Evolutionary conservation across 2,113 vertebrate genomes (phyloP).

Genomic region (Rhagologus leucostigma): DNA sequence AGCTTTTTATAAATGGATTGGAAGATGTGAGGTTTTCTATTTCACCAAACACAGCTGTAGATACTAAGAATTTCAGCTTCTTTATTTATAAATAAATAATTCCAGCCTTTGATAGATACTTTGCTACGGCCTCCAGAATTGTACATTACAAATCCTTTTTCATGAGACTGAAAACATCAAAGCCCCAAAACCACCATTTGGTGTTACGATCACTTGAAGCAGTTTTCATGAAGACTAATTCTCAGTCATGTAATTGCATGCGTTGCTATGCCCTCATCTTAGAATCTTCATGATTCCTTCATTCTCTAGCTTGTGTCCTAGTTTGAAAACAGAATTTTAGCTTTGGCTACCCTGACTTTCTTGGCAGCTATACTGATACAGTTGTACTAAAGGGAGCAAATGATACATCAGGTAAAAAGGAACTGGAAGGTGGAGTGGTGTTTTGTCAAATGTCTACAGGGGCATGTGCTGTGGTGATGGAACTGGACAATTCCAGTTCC

Average conservation of each 20-base stretch:
- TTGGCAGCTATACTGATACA: neutral
- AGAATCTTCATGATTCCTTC: neutral
- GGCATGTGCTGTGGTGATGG: neutral
- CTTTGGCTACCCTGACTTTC: neutral
- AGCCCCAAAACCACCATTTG: neutral
- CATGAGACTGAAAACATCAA: neutral
- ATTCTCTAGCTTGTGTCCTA: neutral
- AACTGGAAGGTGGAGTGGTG: neutral
- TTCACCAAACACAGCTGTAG: neutral
- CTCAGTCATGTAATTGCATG: neutral
- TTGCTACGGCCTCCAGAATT: neutral
- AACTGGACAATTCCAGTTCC: neutral
- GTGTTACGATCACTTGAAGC: neutral
- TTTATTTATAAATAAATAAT: neutral
- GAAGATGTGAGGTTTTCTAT: neutral
- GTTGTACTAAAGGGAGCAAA: neutral
- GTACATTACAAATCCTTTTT: neutral
- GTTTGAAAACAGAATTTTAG: neutral
- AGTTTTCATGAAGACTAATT: neutral
- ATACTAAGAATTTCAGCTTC: neutral
- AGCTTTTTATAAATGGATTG: neutral
- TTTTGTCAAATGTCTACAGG: rapidly evolving
- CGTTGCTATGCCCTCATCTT: neutral
- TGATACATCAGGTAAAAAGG: neutral
- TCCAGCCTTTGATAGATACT: neutral